Base-by-base conservation (phyloP, 2,888 invertebrate genomes). In the Plebejus melissa region DNA sequence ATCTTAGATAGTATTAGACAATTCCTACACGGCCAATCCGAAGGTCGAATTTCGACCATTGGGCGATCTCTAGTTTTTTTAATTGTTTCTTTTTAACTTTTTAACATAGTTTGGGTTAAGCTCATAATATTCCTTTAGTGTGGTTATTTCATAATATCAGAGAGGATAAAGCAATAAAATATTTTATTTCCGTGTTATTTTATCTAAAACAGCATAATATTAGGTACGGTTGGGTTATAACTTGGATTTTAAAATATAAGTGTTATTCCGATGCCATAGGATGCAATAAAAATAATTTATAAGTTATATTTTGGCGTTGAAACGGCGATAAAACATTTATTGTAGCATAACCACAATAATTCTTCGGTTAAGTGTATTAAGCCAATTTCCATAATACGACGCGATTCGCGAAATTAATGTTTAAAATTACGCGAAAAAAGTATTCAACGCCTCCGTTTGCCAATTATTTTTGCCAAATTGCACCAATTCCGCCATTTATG, bases 351-450 rank as follows among this genome's bases (percentile, higher is more conserved):
- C 76, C 75, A 77, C 75, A 72, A 72, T 50, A 72, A 72, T 72
- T 50, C 72, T 46, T 54, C 72, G 16, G 50, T 54, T 72, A 54
- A 72, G 72, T 50, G 69, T 75, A 69, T 74, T 84, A 85, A 32
- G 87, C 88, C 88, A 88, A 88, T 88, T 86, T 85, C 87, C 86
- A 88, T 88, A 88, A 90, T 88, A 87, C 86, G 86, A 83, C 85
- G 84, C 65, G 65, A 65, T 65, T 65, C 65, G 85, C 84, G 82
- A 81, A 87, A 90, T 90, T 88, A 90, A 90, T 89, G 88, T 87
- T 83, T 81, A 76, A 81, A 87, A 89, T 87, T 87, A 87, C 84
- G 82, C 83, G 80, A 80, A 79, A 88, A 88, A 88, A 88, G 86
- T 84, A 83, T 85, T 85, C 81, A 81, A 82, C 81, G 86, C 83